phyloP scores from a whole-genome alignment of 2,113 vertebrate genomes.

The Mormyrus iriodes region DNA sequence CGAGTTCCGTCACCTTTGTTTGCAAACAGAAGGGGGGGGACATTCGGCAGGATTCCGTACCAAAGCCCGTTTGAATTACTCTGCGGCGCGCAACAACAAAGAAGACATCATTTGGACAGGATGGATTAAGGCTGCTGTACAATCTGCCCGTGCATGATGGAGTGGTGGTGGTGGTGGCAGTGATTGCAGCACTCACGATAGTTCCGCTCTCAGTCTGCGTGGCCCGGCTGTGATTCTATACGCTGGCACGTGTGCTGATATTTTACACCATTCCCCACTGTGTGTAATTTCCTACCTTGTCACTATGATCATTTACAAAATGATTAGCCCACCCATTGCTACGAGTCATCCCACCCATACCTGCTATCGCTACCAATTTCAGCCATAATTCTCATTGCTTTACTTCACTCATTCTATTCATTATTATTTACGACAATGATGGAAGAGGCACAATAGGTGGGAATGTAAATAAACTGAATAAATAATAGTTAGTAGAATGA shows the following conservation, averaged over 20 bases:
- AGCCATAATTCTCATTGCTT: neutral
- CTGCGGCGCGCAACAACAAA: neutral
- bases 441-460: neutral
- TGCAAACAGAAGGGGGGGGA: neutral
- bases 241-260: neutral
- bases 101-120: neutral
- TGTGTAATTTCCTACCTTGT: neutral
- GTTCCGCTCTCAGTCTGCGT: neutral
- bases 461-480: neutral
- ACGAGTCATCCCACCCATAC: neutral
- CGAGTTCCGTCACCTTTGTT: neutral
- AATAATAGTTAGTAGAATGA: neutral
- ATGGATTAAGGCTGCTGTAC: neutral
- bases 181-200: neutral
- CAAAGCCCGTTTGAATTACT: slow-evolving; percentile 6
- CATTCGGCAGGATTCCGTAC: neutral
- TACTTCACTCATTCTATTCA: neutral
- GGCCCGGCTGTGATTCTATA: neutral
- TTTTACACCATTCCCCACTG: neutral
- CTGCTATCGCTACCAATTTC: neutral
- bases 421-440: neutral
- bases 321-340: neutral
- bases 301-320: neutral
- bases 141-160: neutral
- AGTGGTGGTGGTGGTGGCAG: neutral